Evolutionary conservation across 2,888 invertebrate species (phyloP).

Genomic region (Elmis aenea): DNA sequence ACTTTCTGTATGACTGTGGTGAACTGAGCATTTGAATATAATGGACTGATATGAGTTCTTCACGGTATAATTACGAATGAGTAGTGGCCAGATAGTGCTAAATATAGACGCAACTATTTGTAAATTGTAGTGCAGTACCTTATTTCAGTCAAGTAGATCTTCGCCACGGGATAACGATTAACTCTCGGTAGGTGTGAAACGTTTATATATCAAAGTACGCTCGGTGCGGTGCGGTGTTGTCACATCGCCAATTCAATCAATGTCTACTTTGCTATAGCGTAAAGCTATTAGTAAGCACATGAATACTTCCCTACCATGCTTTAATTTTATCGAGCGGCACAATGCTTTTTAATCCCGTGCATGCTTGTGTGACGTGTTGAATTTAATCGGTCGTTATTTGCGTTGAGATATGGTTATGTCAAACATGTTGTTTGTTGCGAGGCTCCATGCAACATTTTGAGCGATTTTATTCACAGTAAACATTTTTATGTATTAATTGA

Average conservation of each 20-base stretch:
- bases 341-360: slow-evolving; percentile 1
- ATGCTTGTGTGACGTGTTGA: too few relatives aligned
- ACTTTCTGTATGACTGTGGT: too few relatives aligned
- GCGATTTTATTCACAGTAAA: too few relatives aligned
- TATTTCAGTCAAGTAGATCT: slow-evolving; percentile 18
- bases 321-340: slow-evolving; percentile 15
- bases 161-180: slow-evolving; percentile 15
- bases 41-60: too few relatives aligned
- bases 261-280: slow-evolving; percentile 13
- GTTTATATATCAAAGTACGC: slow-evolving; percentile 6
- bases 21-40: too few relatives aligned
- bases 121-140: slow-evolving; percentile 22
- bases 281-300: slow-evolving; percentile 1
- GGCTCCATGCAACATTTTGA: too few relatives aligned
- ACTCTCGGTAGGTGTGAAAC: too few relatives aligned
- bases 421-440: too few relatives aligned
- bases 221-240: slow-evolving; percentile 19
- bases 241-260: slow-evolving; percentile 22
- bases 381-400: too few relatives aligned
- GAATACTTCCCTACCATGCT: background rate
- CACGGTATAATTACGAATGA: too few relatives aligned
- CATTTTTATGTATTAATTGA: too few relatives aligned
- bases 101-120: slow-evolving; percentile 19
- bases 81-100: slow-evolving; percentile 8
- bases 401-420: too few relatives aligned